phyloP scores from a whole-genome alignment of 2,888 invertebrate species.

The Nematopogon swammerdamellus region DNA sequence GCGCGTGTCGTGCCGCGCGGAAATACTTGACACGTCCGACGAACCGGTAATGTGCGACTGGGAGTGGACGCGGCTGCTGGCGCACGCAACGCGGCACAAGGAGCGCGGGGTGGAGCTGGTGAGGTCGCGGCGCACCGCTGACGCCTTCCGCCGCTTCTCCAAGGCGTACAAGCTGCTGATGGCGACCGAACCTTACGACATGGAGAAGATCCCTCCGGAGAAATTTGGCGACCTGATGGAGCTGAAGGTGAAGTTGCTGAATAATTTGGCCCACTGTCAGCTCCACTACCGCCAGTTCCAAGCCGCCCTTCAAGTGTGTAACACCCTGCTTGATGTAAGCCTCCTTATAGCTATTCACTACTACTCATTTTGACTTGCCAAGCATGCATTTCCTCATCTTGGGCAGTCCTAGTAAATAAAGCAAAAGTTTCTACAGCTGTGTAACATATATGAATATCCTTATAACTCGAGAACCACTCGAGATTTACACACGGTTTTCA shows the following conservation, averaged over 20 bases:
- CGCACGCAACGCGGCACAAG: conserved; percentile 49
- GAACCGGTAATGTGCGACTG: conserved; percentile 54
- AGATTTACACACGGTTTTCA: no score
- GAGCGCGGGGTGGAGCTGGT: conserved; percentile 62
- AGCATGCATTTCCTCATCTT: no score
- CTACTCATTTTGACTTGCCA: no score
- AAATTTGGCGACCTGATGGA: conserved; percentile 46
- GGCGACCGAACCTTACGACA: no score
- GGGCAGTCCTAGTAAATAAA: no score
- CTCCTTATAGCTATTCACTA: no score
- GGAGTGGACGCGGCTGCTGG: conserved; percentile 51
- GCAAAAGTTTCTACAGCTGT: no score
- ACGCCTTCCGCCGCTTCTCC: conserved; percentile 73
- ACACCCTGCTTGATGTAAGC: conserved; percentile 21
- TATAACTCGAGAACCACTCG: no score
- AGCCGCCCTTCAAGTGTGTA: conserved; percentile 66
- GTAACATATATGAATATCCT: no score
- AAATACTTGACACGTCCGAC: conserved; percentile 35
- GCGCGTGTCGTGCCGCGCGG: conserved; percentile 36
- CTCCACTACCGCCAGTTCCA: conserved; percentile 64
- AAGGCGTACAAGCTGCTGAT: conserved; percentile 72
- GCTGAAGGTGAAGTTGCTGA: conserved; percentile 67
- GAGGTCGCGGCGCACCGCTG: conserved; percentile 54
- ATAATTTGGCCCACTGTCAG: conserved; percentile 82
- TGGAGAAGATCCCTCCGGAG: conserved; percentile 48